phyloP scores from a whole-genome alignment of 2,113 vertebrate species.

The Hemiprocne comata region DNA sequence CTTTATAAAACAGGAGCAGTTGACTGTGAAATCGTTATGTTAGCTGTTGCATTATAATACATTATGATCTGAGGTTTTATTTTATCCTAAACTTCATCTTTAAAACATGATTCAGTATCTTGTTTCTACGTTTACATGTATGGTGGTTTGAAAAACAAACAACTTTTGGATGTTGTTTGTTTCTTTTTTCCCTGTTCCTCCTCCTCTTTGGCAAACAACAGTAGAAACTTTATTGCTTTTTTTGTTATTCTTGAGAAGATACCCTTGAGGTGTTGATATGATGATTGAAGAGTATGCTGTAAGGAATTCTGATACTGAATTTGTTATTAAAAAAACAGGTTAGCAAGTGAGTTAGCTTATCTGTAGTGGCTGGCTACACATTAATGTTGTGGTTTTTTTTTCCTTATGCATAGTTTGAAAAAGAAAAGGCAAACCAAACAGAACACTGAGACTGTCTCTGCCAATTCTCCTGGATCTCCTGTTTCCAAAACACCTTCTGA shows the following conservation, averaged over 20 bases:
- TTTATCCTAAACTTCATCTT: background rate
- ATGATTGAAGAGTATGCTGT: background rate
- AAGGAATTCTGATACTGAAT: background rate
- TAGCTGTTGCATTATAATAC: background rate
- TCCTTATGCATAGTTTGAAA: constrained; percentile 72
- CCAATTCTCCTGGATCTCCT: constrained; percentile 43
- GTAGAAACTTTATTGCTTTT: background rate
- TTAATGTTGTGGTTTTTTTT: background rate
- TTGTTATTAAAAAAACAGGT: background rate
- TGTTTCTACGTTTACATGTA: background rate
- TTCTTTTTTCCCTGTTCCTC: background rate
- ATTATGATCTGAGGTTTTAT: background rate
- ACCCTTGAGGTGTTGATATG: background rate
- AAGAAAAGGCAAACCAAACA: constrained; percentile 81
- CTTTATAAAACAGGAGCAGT: background rate
- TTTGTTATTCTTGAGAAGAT: background rate
- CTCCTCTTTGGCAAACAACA: background rate
- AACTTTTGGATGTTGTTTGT: background rate
- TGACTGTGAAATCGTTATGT: background rate
- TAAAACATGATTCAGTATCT: background rate
- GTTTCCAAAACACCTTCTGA: constrained; percentile 58
- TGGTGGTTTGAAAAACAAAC: background rate
- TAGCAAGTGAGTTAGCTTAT: background rate
- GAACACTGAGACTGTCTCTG: constrained; percentile 66
- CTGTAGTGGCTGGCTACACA: background rate